Percentiles rank a stretch among this genome's conserved stretches.
phyloP scores from a whole-genome alignment of 2,797 vertebrate species.

The Rhynchonycteris naso region DNA sequence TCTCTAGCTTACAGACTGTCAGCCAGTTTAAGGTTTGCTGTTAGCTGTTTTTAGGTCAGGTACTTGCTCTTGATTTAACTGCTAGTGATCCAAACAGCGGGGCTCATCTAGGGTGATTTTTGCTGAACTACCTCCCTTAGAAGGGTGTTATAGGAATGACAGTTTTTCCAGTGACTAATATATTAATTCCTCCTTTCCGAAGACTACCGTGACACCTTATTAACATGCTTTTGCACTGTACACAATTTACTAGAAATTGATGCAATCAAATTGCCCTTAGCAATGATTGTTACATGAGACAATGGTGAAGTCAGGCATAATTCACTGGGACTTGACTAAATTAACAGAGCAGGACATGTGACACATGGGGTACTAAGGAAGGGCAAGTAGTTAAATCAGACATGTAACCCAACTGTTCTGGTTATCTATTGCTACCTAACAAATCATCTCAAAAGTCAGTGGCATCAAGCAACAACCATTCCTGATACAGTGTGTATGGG shows the following conservation, averaged over 20 bases:
- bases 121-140: background rate
- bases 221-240: background rate
- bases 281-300: background rate
- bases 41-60: background rate
- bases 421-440: background rate
- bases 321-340: background rate
- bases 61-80: constrained; percentile 1
- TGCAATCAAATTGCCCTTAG: background rate
- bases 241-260: background rate
- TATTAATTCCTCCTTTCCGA: background rate
- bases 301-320: background rate
- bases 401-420: background rate
- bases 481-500: background rate
- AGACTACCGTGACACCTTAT: background rate
- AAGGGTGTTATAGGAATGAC: background rate
- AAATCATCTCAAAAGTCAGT: background rate
- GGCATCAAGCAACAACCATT: background rate
- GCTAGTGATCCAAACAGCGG: background rate
- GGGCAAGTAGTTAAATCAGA: background rate
- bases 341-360: background rate
- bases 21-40: background rate
- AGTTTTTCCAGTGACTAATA: background rate
- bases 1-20: background rate
- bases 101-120: background rate
- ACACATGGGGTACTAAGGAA: background rate